phyloP scores from a whole-genome alignment of 2,888 invertebrate genomes.

The Drosophila lacicola region DNA sequence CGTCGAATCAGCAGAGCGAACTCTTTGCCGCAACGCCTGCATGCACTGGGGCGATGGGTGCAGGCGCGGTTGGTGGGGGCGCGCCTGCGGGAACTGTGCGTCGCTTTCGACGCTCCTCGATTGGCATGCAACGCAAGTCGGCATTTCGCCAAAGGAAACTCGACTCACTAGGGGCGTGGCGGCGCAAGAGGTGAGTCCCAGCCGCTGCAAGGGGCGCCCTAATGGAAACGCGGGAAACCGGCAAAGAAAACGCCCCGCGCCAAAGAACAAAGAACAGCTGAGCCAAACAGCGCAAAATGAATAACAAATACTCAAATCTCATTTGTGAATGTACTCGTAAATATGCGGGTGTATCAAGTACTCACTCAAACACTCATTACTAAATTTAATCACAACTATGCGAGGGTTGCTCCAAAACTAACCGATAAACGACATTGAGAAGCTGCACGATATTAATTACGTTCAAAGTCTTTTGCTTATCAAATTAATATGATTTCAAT shows the following conservation, averaged over 20 bases:
- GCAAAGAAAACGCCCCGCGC: neutral
- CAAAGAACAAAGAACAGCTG: neutral
- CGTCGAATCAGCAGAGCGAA: constrained; percentile 34
- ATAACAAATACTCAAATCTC: neutral
- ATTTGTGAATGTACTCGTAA: no score
- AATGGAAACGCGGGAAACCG: neutral
- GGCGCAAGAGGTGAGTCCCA: constrained; percentile 82
- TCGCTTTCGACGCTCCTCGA: constrained; percentile 81
- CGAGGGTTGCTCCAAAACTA: no score
- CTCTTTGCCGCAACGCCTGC: constrained; percentile 13
- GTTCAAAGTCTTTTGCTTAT: no score
- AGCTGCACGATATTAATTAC: no score
- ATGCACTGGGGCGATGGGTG: constrained; percentile 21
- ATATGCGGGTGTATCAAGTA: no score
- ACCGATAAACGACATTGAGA: no score
- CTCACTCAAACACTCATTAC: no score
- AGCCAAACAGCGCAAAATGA: neutral
- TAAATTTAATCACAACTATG: no score
- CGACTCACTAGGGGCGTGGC: constrained; percentile 81
- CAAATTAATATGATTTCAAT: no score
- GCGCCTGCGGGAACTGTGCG: constrained; percentile 41
- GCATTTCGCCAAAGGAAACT: constrained; percentile 84
- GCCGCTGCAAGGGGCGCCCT: neutral
- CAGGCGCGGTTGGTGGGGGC: constrained; percentile 4
- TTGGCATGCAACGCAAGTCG: constrained; percentile 83